phyloP scores from a whole-genome alignment of 2,888 invertebrate genomes.

The Bruchidius siliquastri region DNA sequence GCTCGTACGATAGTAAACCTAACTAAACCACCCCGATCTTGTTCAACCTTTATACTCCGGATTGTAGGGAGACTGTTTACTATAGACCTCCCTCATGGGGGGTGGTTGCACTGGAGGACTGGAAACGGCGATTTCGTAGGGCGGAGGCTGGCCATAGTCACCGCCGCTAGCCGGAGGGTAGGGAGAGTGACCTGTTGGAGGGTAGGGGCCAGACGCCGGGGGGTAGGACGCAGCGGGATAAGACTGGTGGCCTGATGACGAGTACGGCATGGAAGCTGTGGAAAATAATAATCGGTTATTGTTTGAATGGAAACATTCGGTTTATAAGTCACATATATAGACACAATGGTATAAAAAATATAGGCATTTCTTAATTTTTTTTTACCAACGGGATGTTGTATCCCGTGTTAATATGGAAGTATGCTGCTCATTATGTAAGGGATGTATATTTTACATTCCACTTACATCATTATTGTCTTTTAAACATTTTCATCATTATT shows the following conservation, averaged over 20 bases:
- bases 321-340: too few species aligned
- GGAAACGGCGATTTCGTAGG: conserved; percentile 21
- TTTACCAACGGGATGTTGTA: too few species aligned
- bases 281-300: neutral
- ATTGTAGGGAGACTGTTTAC: conserved; percentile 22
- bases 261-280: neutral
- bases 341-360: too few species aligned
- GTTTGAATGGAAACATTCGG: neutral
- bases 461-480: too few species aligned
- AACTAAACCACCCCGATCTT: neutral
- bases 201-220: conserved; percentile 11
- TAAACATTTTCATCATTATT: too few species aligned
- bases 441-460: too few species aligned
- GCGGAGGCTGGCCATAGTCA: conserved; percentile 18
- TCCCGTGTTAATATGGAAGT: too few species aligned
- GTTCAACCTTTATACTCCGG: conserved; percentile 12
- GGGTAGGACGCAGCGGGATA: conserved; percentile 1
- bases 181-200: conserved; percentile 9
- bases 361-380: too few species aligned
- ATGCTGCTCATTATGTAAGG: too few species aligned
- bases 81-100: conserved; percentile 13
- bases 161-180: conserved; percentile 14
- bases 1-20: too few species aligned
- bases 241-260: neutral
- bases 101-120: conserved; percentile 15